phyloP scores from a whole-genome alignment of 2,888 invertebrate species.

The Athrips mouffetella region DNA sequence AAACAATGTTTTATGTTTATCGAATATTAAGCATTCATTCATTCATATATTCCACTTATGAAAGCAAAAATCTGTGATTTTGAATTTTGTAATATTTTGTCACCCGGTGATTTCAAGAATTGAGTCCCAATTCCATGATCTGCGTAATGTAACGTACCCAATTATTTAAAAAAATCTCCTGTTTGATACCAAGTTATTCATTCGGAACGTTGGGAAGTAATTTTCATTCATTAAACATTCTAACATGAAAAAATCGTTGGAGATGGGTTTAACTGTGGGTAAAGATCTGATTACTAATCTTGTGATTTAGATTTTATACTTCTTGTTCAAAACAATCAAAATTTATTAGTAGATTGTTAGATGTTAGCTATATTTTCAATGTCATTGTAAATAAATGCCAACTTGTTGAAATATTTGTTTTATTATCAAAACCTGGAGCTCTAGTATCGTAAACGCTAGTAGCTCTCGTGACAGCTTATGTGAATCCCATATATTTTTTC shows the following conservation, averaged over 20 bases:
- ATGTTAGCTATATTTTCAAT: slow-evolving; percentile 79
- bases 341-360: slow-evolving; percentile 74
- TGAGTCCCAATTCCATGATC: too few relatives aligned
- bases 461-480: too few relatives aligned
- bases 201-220: slow-evolving; percentile 39
- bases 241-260: slow-evolving; percentile 37
- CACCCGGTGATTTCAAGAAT: too few relatives aligned
- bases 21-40: too few relatives aligned
- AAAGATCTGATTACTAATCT: slow-evolving; percentile 70
- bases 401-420: slow-evolving; percentile 73
- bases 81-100: too few relatives aligned
- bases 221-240: slow-evolving; percentile 29
- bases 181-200: slow-evolving; percentile 10
- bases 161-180: too few relatives aligned
- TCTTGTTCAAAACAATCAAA: slow-evolving; percentile 78
- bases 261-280: slow-evolving; percentile 44
- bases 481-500: too few relatives aligned
- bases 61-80: too few relatives aligned
- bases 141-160: too few relatives aligned
- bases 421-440: slow-evolving; percentile 38
- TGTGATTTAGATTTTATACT: slow-evolving; percentile 79
- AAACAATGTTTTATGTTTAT: too few relatives aligned
- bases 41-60: too few relatives aligned
- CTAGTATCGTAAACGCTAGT: too few relatives aligned
- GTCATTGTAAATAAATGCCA: slow-evolving; percentile 79